Percentiles rank a stretch among this genome's conserved stretches.
These are phyloP conservation scores for Ochotona curzoniae DNA, from an alignment of 2,113 vertebrate species.

Conservation along the genomic window DNA sequence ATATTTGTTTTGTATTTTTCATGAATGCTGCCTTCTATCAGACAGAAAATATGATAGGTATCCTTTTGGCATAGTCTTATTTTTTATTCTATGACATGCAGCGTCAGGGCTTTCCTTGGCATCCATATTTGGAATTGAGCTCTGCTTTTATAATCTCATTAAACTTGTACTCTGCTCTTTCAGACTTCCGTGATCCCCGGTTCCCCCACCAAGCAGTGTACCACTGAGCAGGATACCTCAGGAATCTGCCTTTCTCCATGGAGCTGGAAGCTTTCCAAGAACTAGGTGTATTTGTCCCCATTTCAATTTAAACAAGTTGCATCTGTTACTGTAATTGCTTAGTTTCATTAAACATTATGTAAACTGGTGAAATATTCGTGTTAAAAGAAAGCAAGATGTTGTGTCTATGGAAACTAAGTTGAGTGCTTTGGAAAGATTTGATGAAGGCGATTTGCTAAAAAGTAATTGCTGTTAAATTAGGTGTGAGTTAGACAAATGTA, in stretches of 20 bases:
- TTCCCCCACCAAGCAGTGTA: too few species aligned
- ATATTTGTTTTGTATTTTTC: too few species aligned
- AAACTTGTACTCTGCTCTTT: not conserved
- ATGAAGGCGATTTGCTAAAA: slow-evolving; percentile 81
- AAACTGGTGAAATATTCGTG: slow-evolving; percentile 80
- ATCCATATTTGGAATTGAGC: not conserved
- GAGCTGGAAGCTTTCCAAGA: slow-evolving; percentile 55
- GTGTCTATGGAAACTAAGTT: slow-evolving; percentile 77
- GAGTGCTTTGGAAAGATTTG: slow-evolving; percentile 78
- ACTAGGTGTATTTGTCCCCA: slow-evolving; percentile 68
- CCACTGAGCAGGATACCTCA: not conserved
- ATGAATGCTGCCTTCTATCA: too few species aligned
- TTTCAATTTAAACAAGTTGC: slow-evolving; percentile 67
- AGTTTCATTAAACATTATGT: slow-evolving; percentile 80
- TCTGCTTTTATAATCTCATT: accelerated
- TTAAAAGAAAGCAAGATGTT: slow-evolving; percentile 77
- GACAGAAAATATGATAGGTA: too few species aligned
- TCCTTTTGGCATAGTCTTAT: too few species aligned
- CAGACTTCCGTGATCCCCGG: not conserved
- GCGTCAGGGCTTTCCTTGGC: not conserved
- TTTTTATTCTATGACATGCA: not conserved
- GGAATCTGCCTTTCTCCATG: not conserved
- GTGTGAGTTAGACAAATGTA: slow-evolving; percentile 81
- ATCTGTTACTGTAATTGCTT: slow-evolving; percentile 79
- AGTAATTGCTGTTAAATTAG: slow-evolving; percentile 83